phyloP scores from a whole-genome alignment of 2,113 vertebrate species.

The Petromus typicus region DNA sequence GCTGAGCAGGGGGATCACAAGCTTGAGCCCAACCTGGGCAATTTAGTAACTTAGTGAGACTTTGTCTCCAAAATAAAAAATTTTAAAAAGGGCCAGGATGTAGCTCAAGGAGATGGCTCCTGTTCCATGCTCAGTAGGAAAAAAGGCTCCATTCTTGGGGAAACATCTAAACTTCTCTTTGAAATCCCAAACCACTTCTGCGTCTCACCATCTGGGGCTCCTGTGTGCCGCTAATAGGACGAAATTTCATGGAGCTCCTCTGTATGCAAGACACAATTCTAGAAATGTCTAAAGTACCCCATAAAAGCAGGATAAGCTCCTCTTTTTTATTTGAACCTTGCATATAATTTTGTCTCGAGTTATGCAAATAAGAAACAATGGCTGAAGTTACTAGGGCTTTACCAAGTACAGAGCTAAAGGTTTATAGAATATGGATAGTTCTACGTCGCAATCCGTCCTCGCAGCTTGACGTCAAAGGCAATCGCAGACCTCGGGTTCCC shows the following conservation, averaged over 20 bases:
- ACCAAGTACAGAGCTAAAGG: not conserved
- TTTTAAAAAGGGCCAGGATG: not conserved
- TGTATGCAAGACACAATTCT: not conserved
- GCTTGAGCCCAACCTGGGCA: not conserved
- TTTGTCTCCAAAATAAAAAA: not conserved
- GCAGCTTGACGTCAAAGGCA: constrained; percentile 51
- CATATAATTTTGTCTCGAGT: not conserved
- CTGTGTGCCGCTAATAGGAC: not conserved
- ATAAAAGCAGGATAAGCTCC: not conserved
- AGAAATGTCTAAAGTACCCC: not conserved
- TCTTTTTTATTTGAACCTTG: not conserved
- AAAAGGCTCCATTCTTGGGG: not conserved
- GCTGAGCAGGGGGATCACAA: not conserved
- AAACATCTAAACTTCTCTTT: not conserved
- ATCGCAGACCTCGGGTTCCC: not conserved
- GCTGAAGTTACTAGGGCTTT: not conserved
- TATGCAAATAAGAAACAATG: not conserved
- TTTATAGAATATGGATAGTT: not conserved
- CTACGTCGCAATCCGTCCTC: not conserved
- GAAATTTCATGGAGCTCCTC: not conserved
- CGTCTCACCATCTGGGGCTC: rapidly evolving
- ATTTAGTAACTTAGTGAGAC: not conserved
- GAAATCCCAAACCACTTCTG: not conserved
- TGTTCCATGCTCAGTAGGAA: too few relatives aligned
- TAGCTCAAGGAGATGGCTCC: not conserved